Evolutionary conservation across 2,888 invertebrate species (phyloP).

Genomic region (Clepsis dumicolana): DNA sequence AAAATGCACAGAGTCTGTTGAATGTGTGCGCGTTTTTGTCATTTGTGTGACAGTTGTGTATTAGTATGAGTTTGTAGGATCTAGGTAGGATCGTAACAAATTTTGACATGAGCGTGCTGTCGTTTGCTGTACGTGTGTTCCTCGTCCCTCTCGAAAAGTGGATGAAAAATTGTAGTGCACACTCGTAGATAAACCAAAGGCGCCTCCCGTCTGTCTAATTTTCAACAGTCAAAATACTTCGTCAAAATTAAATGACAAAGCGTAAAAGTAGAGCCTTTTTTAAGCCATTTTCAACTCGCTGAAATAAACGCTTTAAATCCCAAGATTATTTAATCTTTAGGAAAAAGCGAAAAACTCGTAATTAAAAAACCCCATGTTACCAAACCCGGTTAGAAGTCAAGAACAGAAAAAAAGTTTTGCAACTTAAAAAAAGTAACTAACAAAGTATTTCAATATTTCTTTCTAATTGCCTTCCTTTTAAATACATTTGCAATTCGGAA

Average conservation of each 20-base stretch:
- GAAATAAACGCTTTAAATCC: constrained; percentile 14
- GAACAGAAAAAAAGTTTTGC: constrained; percentile 24
- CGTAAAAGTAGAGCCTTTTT: neutral
- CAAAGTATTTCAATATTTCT: constrained; percentile 42
- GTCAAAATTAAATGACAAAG: neutral
- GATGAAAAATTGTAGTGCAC: no score
- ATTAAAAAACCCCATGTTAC: constrained; percentile 29
- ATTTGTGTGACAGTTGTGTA: no score
- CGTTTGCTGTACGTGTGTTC: no score
- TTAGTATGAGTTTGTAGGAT: no score
- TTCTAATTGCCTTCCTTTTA: constrained; percentile 39
- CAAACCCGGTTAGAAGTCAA: constrained; percentile 36
- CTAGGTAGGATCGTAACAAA: no score
- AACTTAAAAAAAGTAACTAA: constrained; percentile 26
- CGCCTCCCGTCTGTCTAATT: no score
- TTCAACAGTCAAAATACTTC: no score
- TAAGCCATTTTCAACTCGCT: neutral
- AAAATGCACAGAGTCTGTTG: no score
- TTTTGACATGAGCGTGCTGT: no score
- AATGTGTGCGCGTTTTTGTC: no score
- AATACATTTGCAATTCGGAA: constrained; percentile 5
- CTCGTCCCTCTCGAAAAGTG: no score
- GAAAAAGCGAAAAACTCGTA: constrained; percentile 23
- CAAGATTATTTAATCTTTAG: constrained; percentile 6
- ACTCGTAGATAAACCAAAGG: no score